Percentiles rank a stretch among this genome's conserved stretches.
Conservation (phyloP, 2,797 vertebrate genomes). For the Myoxocephalus aenaeus region DNA sequence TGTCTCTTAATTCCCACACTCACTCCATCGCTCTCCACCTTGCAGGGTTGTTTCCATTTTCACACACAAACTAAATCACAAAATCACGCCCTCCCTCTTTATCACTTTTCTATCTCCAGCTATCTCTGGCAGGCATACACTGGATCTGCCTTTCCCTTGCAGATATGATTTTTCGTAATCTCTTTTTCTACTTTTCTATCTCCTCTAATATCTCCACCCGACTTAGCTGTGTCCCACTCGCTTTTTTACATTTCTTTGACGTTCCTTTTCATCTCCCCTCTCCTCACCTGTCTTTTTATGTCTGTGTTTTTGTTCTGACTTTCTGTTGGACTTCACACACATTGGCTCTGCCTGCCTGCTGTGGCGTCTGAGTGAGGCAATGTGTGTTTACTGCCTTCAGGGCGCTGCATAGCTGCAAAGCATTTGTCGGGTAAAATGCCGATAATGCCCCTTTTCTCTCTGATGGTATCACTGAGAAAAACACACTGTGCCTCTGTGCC, state of each 20-base stretch:
- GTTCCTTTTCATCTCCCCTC: slow-evolving; percentile 48
- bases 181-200: slow-evolving; percentile 40
- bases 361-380: slow-evolving; percentile 39
- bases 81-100: slow-evolving; percentile 16
- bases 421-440: slow-evolving; percentile 50
- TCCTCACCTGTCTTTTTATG: slow-evolving; percentile 44
- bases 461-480: slow-evolving; percentile 40
- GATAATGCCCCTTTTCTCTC: slow-evolving; percentile 44
- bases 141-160: slow-evolving; percentile 33
- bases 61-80: slow-evolving; percentile 28
- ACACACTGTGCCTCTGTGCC: slow-evolving; percentile 6
- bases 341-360: slow-evolving; percentile 46
- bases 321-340: slow-evolving; percentile 49
- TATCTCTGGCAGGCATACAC: slow-evolving; percentile 37
- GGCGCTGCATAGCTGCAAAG: slow-evolving; percentile 34
- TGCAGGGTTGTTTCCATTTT: slow-evolving; percentile 54
- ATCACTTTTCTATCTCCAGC: slow-evolving; percentile 45
- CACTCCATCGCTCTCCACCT: slow-evolving; percentile 56
- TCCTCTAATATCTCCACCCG: slow-evolving; percentile 12
- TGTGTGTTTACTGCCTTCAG: slow-evolving; percentile 54
- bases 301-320: slow-evolving; percentile 48
- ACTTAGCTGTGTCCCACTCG: slow-evolving; percentile 26
- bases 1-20: slow-evolving; percentile 71
- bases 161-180: slow-evolving; percentile 61
- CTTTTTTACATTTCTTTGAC: slow-evolving; percentile 23